Conservation (phyloP, 1,140 invertebrate species). For the Ganaspis sp. region DNA sequence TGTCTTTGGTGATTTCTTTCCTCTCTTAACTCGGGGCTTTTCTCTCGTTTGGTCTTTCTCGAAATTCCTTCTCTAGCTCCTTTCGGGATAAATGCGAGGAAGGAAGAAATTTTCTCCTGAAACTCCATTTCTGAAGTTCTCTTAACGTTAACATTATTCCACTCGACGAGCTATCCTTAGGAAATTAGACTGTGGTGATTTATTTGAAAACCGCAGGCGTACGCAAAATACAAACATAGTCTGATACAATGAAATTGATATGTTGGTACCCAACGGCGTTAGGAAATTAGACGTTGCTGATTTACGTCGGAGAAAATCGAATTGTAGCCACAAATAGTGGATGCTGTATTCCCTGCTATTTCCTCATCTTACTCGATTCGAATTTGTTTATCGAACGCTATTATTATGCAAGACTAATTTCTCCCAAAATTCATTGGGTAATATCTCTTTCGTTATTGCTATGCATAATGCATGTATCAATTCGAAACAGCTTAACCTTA, state of each 20-base stretch:
- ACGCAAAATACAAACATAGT: slow-evolving; percentile 35
- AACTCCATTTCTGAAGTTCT: slow-evolving; percentile 35
- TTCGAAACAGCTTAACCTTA: background rate
- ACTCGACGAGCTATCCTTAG: slow-evolving; percentile 50
- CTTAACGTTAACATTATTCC: slow-evolving; percentile 26
- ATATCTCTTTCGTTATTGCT: background rate
- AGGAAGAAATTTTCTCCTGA: slow-evolving; percentile 29
- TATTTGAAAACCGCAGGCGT: slow-evolving; percentile 44
- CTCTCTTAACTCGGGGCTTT: background rate
- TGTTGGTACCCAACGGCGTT: slow-evolving; percentile 36
- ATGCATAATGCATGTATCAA: background rate
- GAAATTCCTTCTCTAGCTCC: background rate
- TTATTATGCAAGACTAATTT: slow-evolving; percentile 11
- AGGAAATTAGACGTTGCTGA: slow-evolving; percentile 55
- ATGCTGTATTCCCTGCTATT: slow-evolving; percentile 1
- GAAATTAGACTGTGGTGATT: slow-evolving; percentile 62
- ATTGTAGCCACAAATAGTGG: slow-evolving; percentile 21
- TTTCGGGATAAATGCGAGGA: slow-evolving; percentile 14
- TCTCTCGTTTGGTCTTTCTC: background rate
- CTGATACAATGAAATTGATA: slow-evolving; percentile 44
- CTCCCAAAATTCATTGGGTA: background rate
- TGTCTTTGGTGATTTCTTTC: background rate
- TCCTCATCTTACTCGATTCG: slow-evolving; percentile 10
- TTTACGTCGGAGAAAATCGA: slow-evolving; percentile 45
- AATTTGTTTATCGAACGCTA: background rate